phyloP scores from a whole-genome alignment of 1,140 invertebrate genomes.

The Fopius arisanus region DNA sequence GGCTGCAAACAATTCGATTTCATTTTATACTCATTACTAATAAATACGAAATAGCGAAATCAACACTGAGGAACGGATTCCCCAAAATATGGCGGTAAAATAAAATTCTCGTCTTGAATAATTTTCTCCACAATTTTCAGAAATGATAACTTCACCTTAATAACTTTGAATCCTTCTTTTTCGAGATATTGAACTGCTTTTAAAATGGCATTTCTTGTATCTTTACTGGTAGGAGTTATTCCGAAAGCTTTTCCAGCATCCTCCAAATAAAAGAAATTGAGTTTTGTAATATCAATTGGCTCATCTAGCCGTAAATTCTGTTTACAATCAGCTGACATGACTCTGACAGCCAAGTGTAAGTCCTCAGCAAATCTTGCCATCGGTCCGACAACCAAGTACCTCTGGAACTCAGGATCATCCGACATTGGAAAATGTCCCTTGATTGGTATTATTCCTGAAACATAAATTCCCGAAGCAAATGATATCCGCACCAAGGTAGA shows the following conservation, averaged over 20 bases:
- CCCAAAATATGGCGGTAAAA: not conserved
- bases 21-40: too few relatives aligned
- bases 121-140: too few relatives aligned
- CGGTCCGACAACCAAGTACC: constrained; percentile 74
- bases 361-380: constrained; percentile 82
- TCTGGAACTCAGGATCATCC: constrained; percentile 61
- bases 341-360: constrained; percentile 70
- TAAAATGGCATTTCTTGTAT: constrained; percentile 63
- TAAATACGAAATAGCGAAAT: too few relatives aligned
- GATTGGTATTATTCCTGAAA: constrained; percentile 64
- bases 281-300: constrained; percentile 67
- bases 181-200: constrained; percentile 62
- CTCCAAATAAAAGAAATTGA: constrained; percentile 74
- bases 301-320: constrained; percentile 62
- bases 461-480: too few relatives aligned
- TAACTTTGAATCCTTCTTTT: constrained; percentile 45
- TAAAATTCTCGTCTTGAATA: too few relatives aligned
- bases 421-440: constrained; percentile 68
- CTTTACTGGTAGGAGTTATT: constrained; percentile 59
- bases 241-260: constrained; percentile 67
- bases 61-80: too few relatives aligned
- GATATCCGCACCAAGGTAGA: too few relatives aligned
- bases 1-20: constrained; percentile 19
- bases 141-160: constrained; percentile 46
- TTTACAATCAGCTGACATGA: constrained; percentile 63